These are phyloP conservation scores for Drosophila aldrichi DNA, from an alignment of 2,888 invertebrate species.

Conservation along the genomic window DNA sequence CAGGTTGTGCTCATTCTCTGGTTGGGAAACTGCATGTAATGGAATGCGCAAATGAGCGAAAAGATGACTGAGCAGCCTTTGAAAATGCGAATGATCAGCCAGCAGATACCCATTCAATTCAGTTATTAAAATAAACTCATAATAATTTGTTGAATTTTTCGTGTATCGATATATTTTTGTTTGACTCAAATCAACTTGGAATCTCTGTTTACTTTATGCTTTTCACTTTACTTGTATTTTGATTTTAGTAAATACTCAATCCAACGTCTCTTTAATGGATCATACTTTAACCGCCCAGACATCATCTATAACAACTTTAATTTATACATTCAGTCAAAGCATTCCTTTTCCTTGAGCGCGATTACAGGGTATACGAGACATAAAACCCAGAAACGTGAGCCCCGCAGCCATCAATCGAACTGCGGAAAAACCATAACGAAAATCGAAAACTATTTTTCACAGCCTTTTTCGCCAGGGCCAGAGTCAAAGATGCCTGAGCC, in stretches of 20 bases:
- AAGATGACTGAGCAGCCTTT: neutral
- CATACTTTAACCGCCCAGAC: neutral
- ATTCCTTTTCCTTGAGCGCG: neutral
- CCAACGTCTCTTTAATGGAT: too few relatives aligned
- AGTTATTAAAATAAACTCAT: neutral
- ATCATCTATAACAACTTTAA: neutral
- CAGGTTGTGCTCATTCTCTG: constrained; percentile 68
- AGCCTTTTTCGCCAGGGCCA: constrained; percentile 50
- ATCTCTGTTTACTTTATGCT: neutral
- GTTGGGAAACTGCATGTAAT: constrained; percentile 65
- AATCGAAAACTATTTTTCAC: constrained; percentile 78
- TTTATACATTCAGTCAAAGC: neutral
- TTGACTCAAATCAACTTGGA: neutral
- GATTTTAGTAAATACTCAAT: too few relatives aligned
- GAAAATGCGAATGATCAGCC: neutral
- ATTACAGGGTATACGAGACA: constrained; percentile 35
- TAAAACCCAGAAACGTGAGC: constrained; percentile 66
- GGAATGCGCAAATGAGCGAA: constrained; percentile 59
- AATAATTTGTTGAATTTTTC: neutral
- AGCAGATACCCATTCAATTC: constrained; percentile 30
- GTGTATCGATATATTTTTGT: too few relatives aligned
- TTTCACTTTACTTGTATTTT: too few relatives aligned
- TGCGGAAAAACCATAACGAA: constrained; percentile 61
- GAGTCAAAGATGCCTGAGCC: constrained; percentile 58
- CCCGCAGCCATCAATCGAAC: constrained; percentile 72